Base-by-base conservation (phyloP, 1,140 invertebrate genomes). In the Diploscapter pachys region DNA sequence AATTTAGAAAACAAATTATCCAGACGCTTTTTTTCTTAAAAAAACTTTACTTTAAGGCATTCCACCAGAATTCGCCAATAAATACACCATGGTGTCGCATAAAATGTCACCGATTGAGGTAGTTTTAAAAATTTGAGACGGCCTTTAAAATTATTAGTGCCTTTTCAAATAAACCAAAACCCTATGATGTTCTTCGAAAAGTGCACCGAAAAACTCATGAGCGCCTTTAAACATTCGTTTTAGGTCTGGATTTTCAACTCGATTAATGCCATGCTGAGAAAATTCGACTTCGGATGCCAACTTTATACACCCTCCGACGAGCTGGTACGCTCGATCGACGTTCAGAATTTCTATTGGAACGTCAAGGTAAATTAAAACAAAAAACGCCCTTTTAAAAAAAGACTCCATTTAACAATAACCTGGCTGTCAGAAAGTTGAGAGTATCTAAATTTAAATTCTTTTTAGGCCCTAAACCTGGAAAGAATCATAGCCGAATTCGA, bases 311-410 rank as follows among this genome's bases (percentile, higher is more conserved):
- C 77, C n/a, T 53, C 78, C 56, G 78, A 79, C 65, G 78, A 79
- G 51, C n/a, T 79, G 9, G 78, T 79, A 5, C 62, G 59, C 4
- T 53, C 79, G 6, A 57, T 59, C 54, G 78, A 79, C 54, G 78
- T 79, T 49, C 71, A 79, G 54, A 54, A 66, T 51, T 79, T 79
- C 77, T 79, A 79, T 71, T 79, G 77, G 78, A 71, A 76, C 48
- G 77, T 79, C 13, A 79, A 79, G 50, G 54, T 75, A 4, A 79
- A 79, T 69, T 63, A 78, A 49, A 49, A 13, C 53, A 5, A 71
- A 5, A 31, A 31, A 31, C 31, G 31, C 31, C 31, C 31, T 31
- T 31, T 31, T 31, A 31, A 31, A 31, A 31, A 31, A 31, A 0
- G 31, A 31, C 31, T 31, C 31, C 31, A 31, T 31, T 31, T 31